Evolutionary conservation across 2,113 vertebrate genomes (phyloP).

Genomic region (Hippocampus comes): DNA sequence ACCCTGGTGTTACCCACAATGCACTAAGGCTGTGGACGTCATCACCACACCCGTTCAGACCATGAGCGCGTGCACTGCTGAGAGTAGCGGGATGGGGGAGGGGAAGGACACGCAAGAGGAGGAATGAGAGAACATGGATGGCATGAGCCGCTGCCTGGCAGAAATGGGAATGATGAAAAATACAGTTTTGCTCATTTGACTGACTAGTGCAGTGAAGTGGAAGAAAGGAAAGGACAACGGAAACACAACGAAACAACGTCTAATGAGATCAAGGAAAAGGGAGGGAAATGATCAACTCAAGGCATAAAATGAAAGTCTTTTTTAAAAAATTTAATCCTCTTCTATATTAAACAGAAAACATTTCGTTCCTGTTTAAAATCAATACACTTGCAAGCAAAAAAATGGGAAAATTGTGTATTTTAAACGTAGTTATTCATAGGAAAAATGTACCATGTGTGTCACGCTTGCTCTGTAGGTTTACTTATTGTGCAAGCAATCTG

Average conservation of each 20-base stretch:
- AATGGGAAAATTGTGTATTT: neutral
- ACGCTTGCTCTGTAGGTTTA: constrained; percentile 22
- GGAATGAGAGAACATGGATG: constrained; percentile 40
- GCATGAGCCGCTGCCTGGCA: constrained; percentile 23
- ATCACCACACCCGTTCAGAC: constrained; percentile 71
- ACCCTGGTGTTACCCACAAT: constrained; percentile 71
- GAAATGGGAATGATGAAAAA: constrained; percentile 31
- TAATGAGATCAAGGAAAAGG: neutral
- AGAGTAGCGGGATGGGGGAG: constrained; percentile 55
- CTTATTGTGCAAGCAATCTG: neutral
- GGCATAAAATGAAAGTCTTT: neutral
- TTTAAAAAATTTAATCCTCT: neutral
- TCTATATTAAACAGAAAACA: neutral
- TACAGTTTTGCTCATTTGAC: constrained; percentile 6
- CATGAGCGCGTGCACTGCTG: constrained; percentile 40
- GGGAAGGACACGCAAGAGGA: constrained; percentile 47
- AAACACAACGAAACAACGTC: constrained; percentile 10
- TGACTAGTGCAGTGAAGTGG: constrained; percentile 10
- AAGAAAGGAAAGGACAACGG: neutral
- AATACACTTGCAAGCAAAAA: neutral
- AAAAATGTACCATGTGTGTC: constrained; percentile 60
- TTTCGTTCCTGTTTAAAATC: neutral
- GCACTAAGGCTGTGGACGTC: constrained; percentile 55
- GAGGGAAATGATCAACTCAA: neutral
- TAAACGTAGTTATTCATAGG: constrained; percentile 1